Evolutionary conservation across 2,797 vertebrate genomes (phyloP).

Genomic region (Coracias cyanogaster): DNA sequence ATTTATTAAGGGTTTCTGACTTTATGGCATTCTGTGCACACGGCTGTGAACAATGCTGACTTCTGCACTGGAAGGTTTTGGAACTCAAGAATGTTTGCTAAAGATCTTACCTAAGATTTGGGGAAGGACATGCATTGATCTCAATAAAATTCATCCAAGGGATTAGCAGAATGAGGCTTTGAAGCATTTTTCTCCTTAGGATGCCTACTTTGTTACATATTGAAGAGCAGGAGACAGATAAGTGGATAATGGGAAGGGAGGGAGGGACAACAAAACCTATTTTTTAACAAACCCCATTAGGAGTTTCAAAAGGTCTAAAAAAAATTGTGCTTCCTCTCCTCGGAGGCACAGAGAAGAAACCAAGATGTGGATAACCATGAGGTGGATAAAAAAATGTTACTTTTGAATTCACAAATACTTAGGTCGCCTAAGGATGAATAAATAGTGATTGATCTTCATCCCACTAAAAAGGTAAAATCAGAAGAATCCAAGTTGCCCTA

Average conservation of each 20-base stretch:
- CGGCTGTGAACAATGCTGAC: neutral
- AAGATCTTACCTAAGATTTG: neutral
- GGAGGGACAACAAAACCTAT: neutral
- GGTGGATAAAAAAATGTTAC: neutral
- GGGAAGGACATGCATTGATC: neutral
- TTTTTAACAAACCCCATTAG: neutral
- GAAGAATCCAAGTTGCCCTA: neutral
- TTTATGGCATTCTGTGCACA: rapidly evolving
- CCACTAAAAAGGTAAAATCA: neutral
- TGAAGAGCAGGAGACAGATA: neutral
- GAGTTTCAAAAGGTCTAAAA: neutral
- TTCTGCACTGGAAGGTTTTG: neutral
- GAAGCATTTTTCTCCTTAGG: neutral
- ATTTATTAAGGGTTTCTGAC: neutral
- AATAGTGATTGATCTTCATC: neutral
- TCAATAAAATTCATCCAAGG: neutral
- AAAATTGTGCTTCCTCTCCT: neutral
- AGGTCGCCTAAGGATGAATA: neutral
- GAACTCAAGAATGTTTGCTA: neutral
- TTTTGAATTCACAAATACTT: neutral
- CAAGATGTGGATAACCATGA: neutral
- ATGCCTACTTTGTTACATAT: neutral
- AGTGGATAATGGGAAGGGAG: neutral
- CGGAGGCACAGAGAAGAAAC: neutral
- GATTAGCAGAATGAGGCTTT: neutral